Percentiles rank a stretch among this genome's conserved stretches.
These are phyloP conservation scores for Oxystoma pomonae DNA, from an alignment of 2,888 invertebrate genomes.

Conservation along the genomic window DNA sequence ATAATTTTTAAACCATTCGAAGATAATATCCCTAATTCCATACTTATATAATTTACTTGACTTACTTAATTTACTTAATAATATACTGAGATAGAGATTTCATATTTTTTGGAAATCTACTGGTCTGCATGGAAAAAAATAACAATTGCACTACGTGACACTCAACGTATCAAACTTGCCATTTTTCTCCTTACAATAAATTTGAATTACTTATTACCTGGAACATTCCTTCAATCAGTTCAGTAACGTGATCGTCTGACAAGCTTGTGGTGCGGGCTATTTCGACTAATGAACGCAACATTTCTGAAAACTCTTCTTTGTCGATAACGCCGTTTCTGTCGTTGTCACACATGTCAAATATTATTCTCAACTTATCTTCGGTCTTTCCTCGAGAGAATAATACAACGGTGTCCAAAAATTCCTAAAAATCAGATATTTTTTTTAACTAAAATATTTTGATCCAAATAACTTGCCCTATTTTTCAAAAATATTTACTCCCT, in stretches of 20 bases:
- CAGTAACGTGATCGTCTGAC: conserved; percentile 86
- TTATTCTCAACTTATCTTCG: conserved; percentile 88
- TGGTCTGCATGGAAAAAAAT: too few relatives aligned
- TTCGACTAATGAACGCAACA: conserved; percentile 88
- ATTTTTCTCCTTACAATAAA: too few relatives aligned
- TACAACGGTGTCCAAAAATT: conserved; percentile 91
- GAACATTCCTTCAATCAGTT: conserved; percentile 92
- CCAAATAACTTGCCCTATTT: background rate
- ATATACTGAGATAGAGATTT: too few relatives aligned
- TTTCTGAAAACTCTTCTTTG: conserved; percentile 88
- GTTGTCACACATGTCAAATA: conserved; percentile 97
- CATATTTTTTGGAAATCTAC: too few relatives aligned
- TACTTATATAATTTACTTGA: too few relatives aligned
- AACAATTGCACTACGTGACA: too few relatives aligned
- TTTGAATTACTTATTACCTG: conserved; percentile 59
- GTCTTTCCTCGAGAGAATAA: conserved; percentile 89
- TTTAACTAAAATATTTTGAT: conserved; percentile 2
- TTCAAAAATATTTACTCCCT: background rate
- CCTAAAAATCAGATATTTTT: conserved; percentile 49
- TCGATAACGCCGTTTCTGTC: conserved; percentile 93
- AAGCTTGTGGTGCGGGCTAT: conserved; percentile 89
- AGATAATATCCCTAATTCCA: too few relatives aligned
- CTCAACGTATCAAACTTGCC: too few relatives aligned
- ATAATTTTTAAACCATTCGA: too few relatives aligned
- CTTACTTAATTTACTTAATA: too few relatives aligned